phyloP scores from a whole-genome alignment of 2,797 vertebrate species.

The Acridotheres tristis region DNA sequence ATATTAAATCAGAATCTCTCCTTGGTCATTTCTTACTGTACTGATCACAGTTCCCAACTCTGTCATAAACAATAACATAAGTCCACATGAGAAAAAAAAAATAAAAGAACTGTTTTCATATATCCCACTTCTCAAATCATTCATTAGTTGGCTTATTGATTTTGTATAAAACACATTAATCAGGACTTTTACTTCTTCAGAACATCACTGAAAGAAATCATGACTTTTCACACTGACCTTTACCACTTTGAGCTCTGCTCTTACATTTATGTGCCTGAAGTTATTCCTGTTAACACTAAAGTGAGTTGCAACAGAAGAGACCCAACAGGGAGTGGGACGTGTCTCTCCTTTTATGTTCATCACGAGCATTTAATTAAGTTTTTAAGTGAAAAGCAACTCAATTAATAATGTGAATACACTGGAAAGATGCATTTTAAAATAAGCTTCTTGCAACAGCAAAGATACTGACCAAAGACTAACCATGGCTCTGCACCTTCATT shows the following conservation, averaged over 20 bases:
- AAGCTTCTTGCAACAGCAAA: background rate
- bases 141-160: background rate
- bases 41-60: background rate
- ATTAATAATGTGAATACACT: background rate
- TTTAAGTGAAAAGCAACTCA: conserved; percentile 34
- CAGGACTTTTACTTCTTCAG: background rate
- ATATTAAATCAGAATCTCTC: background rate
- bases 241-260: conserved; percentile 38
- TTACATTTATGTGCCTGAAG: conserved; percentile 19
- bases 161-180: background rate
- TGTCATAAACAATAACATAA: fast-evolving
- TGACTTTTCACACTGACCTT: conserved; percentile 44
- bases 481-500: background rate
- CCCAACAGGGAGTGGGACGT: background rate
- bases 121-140: background rate
- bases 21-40: background rate
- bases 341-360: conserved; percentile 16
- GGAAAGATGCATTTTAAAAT: conserved; percentile 14
- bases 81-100: background rate
- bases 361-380: conserved; percentile 54
- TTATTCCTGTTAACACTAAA: conserved; percentile 57
- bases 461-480: conserved; percentile 1
- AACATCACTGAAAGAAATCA: background rate
- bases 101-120: background rate
- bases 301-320: conserved; percentile 23